A percentile compares a stretch with the other conserved stretches of the same genome.
Conservation (phyloP, 2,888 invertebrate genomes). For the Drosophila dives region DNA sequence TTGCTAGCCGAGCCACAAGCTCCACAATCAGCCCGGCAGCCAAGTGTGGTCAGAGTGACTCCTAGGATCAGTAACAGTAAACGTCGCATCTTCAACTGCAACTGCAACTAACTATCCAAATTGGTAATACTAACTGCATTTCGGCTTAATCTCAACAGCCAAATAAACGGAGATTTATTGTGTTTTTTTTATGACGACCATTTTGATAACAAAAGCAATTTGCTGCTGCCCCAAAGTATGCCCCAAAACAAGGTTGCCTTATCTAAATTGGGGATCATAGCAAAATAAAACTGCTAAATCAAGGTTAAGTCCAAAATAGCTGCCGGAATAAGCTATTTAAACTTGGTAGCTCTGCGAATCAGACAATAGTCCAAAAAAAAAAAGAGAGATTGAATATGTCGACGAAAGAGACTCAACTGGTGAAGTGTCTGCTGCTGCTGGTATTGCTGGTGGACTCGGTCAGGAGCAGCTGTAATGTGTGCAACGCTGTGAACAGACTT, state of each 20-base stretch:
- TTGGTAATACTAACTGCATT: neutral
- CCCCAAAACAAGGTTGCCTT: conserved; percentile 28
- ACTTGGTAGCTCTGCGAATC: conserved; percentile 1
- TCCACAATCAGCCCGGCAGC: conserved; percentile 52
- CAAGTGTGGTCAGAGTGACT: neutral
- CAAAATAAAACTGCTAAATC: conserved; percentile 7
- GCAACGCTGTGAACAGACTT: conserved; percentile 60
- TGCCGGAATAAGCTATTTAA: conserved; percentile 61
- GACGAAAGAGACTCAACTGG: neutral
- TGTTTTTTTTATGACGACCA: conserved; percentile 9
- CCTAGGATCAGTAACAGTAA: conserved; percentile 13
- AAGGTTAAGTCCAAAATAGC: conserved; percentile 39
- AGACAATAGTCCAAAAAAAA: conserved; percentile 6
- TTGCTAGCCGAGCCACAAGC: conserved; percentile 40
- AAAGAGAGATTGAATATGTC: conserved; percentile 29
- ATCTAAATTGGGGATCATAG: conserved; percentile 57
- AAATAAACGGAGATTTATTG: neutral
- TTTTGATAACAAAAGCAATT: neutral
- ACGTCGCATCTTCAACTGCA: conserved; percentile 42
- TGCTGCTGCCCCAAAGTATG: conserved; percentile 42
- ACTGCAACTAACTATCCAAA: conserved; percentile 18
- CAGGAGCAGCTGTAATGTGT: conserved; percentile 69
- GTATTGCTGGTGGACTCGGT: conserved; percentile 30
- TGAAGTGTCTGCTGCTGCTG: conserved; percentile 19
- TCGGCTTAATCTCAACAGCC: conserved; percentile 18